Evolutionary conservation across 2,797 vertebrate genomes (phyloP), one percentile per base, ranked within the genome.

Genomic region (Nyctibius grandis): DNA sequence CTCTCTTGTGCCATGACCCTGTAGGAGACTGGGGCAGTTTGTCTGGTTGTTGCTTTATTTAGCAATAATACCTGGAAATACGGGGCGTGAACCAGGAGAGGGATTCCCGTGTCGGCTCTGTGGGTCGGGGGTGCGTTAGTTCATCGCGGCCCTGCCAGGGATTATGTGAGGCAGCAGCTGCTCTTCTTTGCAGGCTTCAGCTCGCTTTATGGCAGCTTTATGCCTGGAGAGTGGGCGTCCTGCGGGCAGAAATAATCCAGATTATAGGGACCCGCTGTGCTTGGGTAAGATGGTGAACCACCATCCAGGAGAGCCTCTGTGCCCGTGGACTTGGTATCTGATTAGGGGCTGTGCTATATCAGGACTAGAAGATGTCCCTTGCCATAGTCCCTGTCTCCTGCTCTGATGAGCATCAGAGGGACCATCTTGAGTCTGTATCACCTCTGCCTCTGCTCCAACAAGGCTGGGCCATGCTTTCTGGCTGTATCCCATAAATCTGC

Each of bases 161-260:
- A 73, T 81, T 64, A 28, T 2, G 47, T 0, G 77, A 60, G 74
- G 89, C 23, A 6, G 83, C 88, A 91, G 96, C 77, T 88, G 88
- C 77, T 95, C 79, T 23, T 54, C 50, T 85, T 11, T 12, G 8
- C 28, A 34, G 74, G 36, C 29, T 57, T 9, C 54, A 9, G 54
- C 2, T n/a, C 4, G 19, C 31, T 65, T 6, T 48, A 77, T 84
- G 82, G 89, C 91, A 61, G 76, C 82, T 93, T 84, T 61, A 22
- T 3, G n/a, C 80, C 33, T 20, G 50, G 72, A 69, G 72, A 74
- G 75, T 1, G 2, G 36, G 47, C 57, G 91, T 83, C 77, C 89
- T 53, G 59, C 7, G 3, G 61, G 82, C 73, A 72, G 74, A 20
- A 95, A 82, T 90, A 92, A 96, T 95, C 91, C 96, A 88, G 96